Evolutionary conservation across 1,140 invertebrate species (phyloP).

Genomic region (Apis dorsata): DNA sequence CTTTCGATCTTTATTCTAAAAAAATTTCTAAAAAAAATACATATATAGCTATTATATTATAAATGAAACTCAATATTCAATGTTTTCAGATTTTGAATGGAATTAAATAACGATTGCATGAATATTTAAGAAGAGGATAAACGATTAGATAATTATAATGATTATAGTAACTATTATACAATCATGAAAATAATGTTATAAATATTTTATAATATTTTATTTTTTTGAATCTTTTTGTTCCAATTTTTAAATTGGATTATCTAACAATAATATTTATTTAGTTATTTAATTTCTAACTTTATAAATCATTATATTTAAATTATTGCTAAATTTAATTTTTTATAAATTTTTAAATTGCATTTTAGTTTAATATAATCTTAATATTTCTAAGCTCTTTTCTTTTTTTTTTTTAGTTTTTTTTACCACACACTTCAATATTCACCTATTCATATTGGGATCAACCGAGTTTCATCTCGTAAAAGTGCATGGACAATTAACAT

Average conservation of each 20-base stretch:
- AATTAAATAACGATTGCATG: constrained; percentile 5
- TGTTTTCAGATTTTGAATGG: neutral
- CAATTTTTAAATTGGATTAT: too few species aligned
- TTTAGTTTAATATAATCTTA: neutral
- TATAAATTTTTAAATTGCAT: neutral
- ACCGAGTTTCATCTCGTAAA: neutral
- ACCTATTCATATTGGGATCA: neutral
- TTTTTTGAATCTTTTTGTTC: neutral
- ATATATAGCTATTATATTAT: neutral
- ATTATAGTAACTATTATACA: neutral
- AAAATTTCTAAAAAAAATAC: neutral
- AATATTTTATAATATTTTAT: neutral
- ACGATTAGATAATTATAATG: neutral
- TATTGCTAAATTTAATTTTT: neutral
- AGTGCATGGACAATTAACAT: constrained; percentile 19
- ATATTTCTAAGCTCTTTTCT: neutral
- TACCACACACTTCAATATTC: neutral
- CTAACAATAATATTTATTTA: too few species aligned
- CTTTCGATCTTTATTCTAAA: neutral
- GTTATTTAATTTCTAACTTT: too few species aligned
- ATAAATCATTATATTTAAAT: too few species aligned
- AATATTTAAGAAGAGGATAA: neutral
- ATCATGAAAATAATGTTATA: neutral
- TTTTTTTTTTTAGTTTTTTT: neutral
- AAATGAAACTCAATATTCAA: neutral